Percentiles rank a stretch among this genome's conserved stretches.
These are phyloP conservation scores for Myoxocephalus aenaeus DNA, from an alignment of 2,797 vertebrate species.

Conservation along the genomic window DNA sequence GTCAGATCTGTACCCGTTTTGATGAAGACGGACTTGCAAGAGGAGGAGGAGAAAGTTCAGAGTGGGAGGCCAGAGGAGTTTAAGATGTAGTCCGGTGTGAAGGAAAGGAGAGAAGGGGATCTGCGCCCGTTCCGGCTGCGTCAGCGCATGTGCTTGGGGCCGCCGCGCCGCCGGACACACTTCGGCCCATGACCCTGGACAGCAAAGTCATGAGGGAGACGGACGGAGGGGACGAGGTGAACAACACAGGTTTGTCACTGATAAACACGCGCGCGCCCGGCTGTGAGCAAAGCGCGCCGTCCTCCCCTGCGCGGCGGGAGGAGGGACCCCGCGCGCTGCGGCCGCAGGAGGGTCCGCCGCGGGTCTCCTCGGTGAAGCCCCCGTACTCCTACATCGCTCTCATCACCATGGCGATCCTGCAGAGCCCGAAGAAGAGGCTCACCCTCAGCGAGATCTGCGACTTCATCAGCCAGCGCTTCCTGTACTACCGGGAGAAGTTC, in stretches of 20 bases:
- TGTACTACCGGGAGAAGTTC: slow-evolving; percentile 87
- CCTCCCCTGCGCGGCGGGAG: slow-evolving; percentile 11
- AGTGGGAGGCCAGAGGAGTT: slow-evolving; percentile 50
- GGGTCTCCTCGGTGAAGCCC: slow-evolving; percentile 80
- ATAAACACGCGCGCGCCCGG: not conserved
- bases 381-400: slow-evolving; percentile 92
- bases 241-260: slow-evolving; percentile 8
- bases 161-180: slow-evolving; percentile 46
- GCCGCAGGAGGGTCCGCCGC: slow-evolving; percentile 11
- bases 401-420: slow-evolving; percentile 92
- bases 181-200: slow-evolving; percentile 78
- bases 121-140: slow-evolving; percentile 31
- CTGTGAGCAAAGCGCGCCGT: slow-evolving; percentile 30
- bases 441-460: slow-evolving; percentile 90
- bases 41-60: slow-evolving; percentile 45
- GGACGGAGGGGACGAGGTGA: slow-evolving; percentile 33
- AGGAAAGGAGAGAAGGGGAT: slow-evolving; percentile 58
- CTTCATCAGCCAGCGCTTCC: slow-evolving; percentile 88
- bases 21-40: slow-evolving; percentile 18
- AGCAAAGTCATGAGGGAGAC: slow-evolving; percentile 64
- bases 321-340: slow-evolving; percentile 36
- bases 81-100: slow-evolving; percentile 60
- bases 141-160: slow-evolving; percentile 53
- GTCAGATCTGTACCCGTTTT: slow-evolving; percentile 9
- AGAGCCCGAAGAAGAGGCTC: slow-evolving; percentile 88